Base-by-base conservation (phyloP, 2,888 invertebrate genomes). In the Microctonus brassicae region DNA sequence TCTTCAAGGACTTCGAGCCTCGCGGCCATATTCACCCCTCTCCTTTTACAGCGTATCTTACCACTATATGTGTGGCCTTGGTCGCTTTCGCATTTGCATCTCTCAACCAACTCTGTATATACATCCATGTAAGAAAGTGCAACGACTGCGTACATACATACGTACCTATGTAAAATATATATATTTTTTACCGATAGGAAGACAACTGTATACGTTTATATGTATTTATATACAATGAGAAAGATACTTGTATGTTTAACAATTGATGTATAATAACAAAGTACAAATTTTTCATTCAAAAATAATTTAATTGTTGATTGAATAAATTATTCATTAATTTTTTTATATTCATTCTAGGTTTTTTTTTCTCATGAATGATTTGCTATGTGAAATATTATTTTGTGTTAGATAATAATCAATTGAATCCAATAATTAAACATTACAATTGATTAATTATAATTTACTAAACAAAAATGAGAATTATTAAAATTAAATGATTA, bases 1-100 rank as follows among this genome's bases (percentile, higher is more conserved):
- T 68, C 70, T 68, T 58, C 75, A 75, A 75, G 74, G 76, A 75
- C 74, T 74, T 73, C 67, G 70, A 57, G 17, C 60, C 73, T 75
- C 72, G 73, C 77, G 72, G 73, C 70, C 36, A 34, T 65, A 39
- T 71, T 69, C 63, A 70, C 36, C 29, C 13, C 29, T 47, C 22
- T 57, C 47, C 20, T 42, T 24, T 65, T 53, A 42, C 9, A 42
- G 24, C 53, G 36, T 60, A 63, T 58, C 69, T 53, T 65, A 7
- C 29, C 72, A 67, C 47, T 47, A 13, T 63, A 66, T 53, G 42
- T 42, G 53, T 69, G 69, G 62, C 74, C 69, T 74, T 70, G 66
- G 63, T 63, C 52, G 57, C 26, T 47, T 33, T 42, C 26, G 24
- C 66, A 72, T 74, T 74, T 74, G 72, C 72, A 74, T 74, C 63